Evolutionary conservation across 2,888 invertebrate species (phyloP), one percentile per base, ranked within the genome.

Genomic region (Rapana venosa): DNA sequence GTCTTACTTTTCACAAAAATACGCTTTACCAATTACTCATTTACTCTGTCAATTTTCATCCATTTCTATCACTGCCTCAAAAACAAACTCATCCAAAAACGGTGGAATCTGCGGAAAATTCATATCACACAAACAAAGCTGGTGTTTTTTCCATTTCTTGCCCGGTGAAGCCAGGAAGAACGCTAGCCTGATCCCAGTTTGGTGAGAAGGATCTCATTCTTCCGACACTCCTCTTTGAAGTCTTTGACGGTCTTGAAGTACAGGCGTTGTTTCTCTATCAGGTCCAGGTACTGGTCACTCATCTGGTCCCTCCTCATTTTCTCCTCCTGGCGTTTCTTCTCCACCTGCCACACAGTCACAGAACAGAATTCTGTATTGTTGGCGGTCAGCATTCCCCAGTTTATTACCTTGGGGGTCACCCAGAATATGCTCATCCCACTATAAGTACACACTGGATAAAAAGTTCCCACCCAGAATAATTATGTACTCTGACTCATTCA

Each of bases 201-300:
- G 13, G 93, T 90, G 85, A 97, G 94, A n/a, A 97, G 95, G 74
- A 96, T 96, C 95, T 98, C 98, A 95, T 97, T 97, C 93, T 97
- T 97, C 93, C 97, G 97, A 95, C 97, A 98, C 95, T 98, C 98
- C 94, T 97, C 97, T 91, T 97, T 97, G 90, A 98, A 97, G 94
- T 98, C 97, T 94, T 97, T 97, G 61, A 98, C 97, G 77, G 98
- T 97, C 86, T 97, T 97, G 83, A 97, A 97, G 96, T 98, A 98
- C 92, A 97, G 97, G 87, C 98, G 96, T 95, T 98, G 98, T 92
- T 97, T 97, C 93, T 98, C 98, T 74, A 96, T 93, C 77, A 97
- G 93, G 90, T 96, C 96, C 30, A 96, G 93, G 90, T 96, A 95
- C 74, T 95, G 93, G 91, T 97, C 97, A 94, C 97, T 97, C 58